phyloP scores from a whole-genome alignment of 2,113 vertebrate genomes.

The Kryptolebias marmoratus region DNA sequence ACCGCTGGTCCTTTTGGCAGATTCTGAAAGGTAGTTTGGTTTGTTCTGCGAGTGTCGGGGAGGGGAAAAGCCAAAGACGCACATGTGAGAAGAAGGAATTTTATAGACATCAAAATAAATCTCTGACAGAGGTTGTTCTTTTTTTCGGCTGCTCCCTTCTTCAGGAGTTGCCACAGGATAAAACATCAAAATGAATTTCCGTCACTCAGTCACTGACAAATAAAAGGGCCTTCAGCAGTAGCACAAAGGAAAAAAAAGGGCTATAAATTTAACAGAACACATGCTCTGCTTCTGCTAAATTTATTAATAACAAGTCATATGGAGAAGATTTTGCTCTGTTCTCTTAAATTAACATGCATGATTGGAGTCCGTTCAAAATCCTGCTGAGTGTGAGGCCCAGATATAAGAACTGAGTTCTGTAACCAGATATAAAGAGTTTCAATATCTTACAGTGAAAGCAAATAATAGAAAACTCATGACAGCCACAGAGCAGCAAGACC shows the following conservation, averaged over 20 bases:
- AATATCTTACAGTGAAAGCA: constrained; percentile 75
- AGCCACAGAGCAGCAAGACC: constrained; percentile 65
- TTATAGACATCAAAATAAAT: constrained; percentile 44
- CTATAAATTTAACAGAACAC: constrained; percentile 50
- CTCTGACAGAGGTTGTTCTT: constrained; percentile 5
- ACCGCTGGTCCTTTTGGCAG: constrained; percentile 61
- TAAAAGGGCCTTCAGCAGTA: constrained; percentile 50
- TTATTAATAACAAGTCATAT: constrained; percentile 75
- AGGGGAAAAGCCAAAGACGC: constrained; percentile 4
- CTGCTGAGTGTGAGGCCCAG: constrained; percentile 64
- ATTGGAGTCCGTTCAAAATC: constrained; percentile 68
- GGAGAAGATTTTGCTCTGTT: constrained; percentile 49
- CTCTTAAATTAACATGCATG: constrained; percentile 68
- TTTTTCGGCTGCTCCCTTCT: no score
- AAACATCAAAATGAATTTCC: constrained; percentile 18
- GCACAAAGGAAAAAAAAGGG: constrained; percentile 46
- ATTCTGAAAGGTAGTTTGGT: constrained; percentile 60
- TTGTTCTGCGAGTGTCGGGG: constrained; percentile 46
- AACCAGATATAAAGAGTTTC: constrained; percentile 82
- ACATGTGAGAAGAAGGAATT: constrained; percentile 28
- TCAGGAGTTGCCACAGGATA: not conserved
- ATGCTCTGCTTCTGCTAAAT: constrained; percentile 45
- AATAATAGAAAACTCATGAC: constrained; percentile 82
- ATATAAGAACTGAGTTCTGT: constrained; percentile 72
- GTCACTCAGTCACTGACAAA: constrained; percentile 38